Percentiles rank a stretch among this genome's conserved stretches.
Evolutionary conservation across 2,113 vertebrate genomes (phyloP).

Genomic region (Lipotes vexillifer): DNA sequence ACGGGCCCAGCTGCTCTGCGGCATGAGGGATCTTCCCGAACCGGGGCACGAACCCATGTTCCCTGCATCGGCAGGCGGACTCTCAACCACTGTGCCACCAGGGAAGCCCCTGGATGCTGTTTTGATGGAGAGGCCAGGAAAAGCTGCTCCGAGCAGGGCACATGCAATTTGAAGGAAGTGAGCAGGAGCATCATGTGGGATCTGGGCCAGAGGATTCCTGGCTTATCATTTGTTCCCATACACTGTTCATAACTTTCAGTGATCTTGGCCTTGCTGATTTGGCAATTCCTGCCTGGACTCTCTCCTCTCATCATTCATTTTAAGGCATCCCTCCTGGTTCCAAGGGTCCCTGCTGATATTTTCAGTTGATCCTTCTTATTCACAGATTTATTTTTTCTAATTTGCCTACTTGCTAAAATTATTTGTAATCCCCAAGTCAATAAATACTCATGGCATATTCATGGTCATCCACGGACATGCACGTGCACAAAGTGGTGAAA

Average conservation of each 20-base stretch:
- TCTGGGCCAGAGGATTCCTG: not conserved
- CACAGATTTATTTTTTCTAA: not conserved
- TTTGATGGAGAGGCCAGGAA: not conserved
- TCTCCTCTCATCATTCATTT: not conserved
- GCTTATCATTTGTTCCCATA: not conserved
- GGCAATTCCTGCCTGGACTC: not conserved
- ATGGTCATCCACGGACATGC: accelerated
- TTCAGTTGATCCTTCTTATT: not conserved
- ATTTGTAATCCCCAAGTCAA: not conserved
- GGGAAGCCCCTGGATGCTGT: not conserved
- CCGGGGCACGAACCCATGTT: no score
- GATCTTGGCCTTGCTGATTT: not conserved
- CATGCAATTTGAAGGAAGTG: not conserved
- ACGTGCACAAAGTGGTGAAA: not conserved
- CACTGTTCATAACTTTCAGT: not conserved
- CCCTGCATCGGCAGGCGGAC: no score
- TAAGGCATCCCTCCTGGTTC: not conserved
- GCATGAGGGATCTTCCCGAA: no score
- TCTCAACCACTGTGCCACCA: no score
- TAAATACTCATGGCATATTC: not conserved
- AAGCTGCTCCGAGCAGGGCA: not conserved
- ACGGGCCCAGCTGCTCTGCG: no score
- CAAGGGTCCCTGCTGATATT: not conserved
- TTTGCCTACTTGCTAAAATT: not conserved
- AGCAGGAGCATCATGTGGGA: not conserved